Percentiles rank a stretch among this genome's conserved stretches.
These are phyloP conservation scores for Tachycineta bicolor DNA, from an alignment of 2,113 vertebrate species.

Conservation along the genomic window DNA sequence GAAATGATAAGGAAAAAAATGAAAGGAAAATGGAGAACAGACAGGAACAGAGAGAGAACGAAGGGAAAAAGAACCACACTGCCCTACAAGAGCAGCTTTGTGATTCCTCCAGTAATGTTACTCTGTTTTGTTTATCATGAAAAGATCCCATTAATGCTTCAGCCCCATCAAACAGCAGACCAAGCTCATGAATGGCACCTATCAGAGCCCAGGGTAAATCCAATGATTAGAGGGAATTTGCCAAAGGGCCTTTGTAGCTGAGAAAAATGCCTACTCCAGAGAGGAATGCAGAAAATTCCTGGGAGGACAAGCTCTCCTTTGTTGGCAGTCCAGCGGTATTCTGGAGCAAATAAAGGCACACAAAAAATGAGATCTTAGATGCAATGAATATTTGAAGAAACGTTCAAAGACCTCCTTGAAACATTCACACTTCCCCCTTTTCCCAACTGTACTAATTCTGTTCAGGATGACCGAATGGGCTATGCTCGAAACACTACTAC, in stretches of 20 bases:
- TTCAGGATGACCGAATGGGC: conserved; percentile 64
- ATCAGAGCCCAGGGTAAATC: conserved; percentile 89
- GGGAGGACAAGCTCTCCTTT: conserved; percentile 93
- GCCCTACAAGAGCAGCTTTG: conserved; percentile 76
- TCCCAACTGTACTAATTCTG: conserved; percentile 57
- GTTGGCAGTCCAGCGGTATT: conserved; percentile 85
- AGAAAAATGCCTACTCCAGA: conserved; percentile 95
- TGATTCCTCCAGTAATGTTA: conserved; percentile 81
- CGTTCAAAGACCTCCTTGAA: conserved; percentile 82
- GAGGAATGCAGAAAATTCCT: conserved; percentile 97
- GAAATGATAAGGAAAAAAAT: neutral
- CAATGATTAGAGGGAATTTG: conserved; percentile 93
- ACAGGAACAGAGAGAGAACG: neutral
- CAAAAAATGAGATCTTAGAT: conserved; percentile 87
- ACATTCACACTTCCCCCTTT: conserved; percentile 57
- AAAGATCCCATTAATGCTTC: conserved; percentile 82
- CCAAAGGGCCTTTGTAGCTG: conserved; percentile 93
- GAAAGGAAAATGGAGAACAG: neutral
- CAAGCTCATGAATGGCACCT: conserved; percentile 91
- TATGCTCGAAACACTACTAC: conserved; percentile 53
- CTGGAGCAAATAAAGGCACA: conserved; percentile 92
- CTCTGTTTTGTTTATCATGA: conserved; percentile 84
- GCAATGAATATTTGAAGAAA: conserved; percentile 88
- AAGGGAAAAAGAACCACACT: conserved; percentile 42
- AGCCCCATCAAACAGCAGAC: conserved; percentile 81